A percentile compares a stretch with the other conserved stretches of the same genome.
These are phyloP conservation scores for Ctenicera cuprea DNA, from an alignment of 2,888 invertebrate genomes.

Conservation along the genomic window DNA sequence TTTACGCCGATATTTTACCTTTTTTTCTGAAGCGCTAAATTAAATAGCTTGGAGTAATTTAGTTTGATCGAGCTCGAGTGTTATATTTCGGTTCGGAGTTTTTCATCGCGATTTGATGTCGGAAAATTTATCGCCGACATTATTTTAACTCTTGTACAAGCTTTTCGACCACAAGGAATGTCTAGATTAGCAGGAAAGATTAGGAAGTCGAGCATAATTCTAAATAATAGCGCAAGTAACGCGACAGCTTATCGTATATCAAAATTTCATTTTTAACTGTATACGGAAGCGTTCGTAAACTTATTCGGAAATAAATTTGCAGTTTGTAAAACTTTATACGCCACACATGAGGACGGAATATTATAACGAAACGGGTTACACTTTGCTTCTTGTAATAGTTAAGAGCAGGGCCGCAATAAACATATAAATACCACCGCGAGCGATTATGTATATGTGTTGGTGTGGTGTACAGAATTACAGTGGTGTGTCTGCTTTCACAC, in stretches of 20 bases:
- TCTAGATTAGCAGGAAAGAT: conserved; percentile 48
- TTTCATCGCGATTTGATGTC: conserved; percentile 38
- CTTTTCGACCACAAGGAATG: conserved; percentile 44
- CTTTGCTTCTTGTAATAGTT: conserved; percentile 34
- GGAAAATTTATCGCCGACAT: conserved; percentile 46
- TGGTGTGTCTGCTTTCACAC: conserved; percentile 47
- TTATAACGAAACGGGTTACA: conserved; percentile 29
- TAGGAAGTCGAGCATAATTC: conserved; percentile 47
- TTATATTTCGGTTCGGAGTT: conserved; percentile 26
- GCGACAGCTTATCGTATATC: conserved; percentile 53
- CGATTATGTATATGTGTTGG: conserved; percentile 37
- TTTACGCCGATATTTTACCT: conserved; percentile 20
- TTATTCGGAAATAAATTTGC: conserved; percentile 44
- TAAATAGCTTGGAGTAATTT: conserved; percentile 42
- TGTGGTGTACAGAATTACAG: conserved; percentile 32
- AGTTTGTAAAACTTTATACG: conserved; percentile 34
- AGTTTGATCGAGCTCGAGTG: conserved; percentile 20
- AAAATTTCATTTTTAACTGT: conserved; percentile 50
- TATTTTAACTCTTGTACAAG: conserved; percentile 49
- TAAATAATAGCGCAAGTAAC: conserved; percentile 49
- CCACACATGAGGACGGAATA: neutral
- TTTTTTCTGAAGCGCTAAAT: conserved; percentile 36
- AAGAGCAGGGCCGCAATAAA: conserved; percentile 35
- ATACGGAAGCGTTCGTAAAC: conserved; percentile 45
- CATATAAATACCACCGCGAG: conserved; percentile 40